Evolutionary conservation across 2,113 vertebrate species (phyloP).

Genomic region (Stigmatopora nigra): DNA sequence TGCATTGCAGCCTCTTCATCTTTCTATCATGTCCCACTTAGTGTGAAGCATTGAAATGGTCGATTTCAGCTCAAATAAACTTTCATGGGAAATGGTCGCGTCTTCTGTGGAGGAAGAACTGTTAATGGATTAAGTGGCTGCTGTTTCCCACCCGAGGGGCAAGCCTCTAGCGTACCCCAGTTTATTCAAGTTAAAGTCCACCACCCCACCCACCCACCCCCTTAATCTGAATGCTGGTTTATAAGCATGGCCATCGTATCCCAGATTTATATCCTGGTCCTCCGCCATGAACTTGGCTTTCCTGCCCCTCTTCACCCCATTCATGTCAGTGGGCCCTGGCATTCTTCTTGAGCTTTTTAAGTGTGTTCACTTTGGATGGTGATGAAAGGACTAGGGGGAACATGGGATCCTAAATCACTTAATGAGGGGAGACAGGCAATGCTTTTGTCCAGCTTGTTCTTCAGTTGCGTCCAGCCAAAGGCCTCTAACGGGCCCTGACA

Average conservation of each 20-base stretch:
- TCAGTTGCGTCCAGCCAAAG: constrained; percentile 57
- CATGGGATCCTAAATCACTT: constrained; percentile 69
- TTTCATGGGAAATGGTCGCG: constrained; percentile 61
- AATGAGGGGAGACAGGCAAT: constrained; percentile 67
- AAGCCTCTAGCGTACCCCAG: constrained; percentile 19
- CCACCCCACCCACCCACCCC: not conserved
- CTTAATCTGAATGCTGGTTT: constrained; percentile 37
- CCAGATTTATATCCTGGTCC: constrained; percentile 52
- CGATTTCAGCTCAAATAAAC: constrained; percentile 44
- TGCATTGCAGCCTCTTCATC: constrained; percentile 29
- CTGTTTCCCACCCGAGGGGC: constrained; percentile 44
- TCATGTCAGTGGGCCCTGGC: constrained; percentile 55
- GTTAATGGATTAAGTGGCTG: constrained; percentile 58
- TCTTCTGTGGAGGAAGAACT: constrained; percentile 41
- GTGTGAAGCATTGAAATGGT: constrained; percentile 52
- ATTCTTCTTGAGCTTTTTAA: constrained; percentile 54
- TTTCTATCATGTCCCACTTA: constrained; percentile 34
- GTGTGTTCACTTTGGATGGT: constrained; percentile 56
- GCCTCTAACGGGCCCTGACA: constrained; percentile 64
- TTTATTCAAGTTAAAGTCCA: constrained; percentile 31
- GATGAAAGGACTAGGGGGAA: constrained; percentile 63
- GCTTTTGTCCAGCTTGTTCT: constrained; percentile 66
- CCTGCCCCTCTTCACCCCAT: constrained; percentile 52
- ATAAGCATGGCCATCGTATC: constrained; percentile 50
- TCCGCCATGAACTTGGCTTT: constrained; percentile 59